Evolutionary conservation across 2,797 vertebrate genomes (phyloP).

Genomic region (Synaphobranchus kaupii): DNA sequence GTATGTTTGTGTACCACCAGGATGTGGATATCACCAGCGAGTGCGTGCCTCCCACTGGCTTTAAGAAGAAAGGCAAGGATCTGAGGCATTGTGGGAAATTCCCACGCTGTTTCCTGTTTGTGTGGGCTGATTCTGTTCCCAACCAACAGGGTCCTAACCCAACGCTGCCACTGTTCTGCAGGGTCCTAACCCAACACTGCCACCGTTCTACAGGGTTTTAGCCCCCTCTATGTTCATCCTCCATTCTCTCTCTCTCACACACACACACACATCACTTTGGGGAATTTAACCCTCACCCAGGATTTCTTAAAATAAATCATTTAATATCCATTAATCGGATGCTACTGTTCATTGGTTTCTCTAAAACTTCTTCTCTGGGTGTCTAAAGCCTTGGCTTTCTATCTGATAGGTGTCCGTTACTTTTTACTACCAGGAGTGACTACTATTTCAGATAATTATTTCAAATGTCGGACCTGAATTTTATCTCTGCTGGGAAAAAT

Average conservation of each 20-base stretch:
- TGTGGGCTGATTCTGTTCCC: neutral
- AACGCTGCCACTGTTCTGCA: neutral
- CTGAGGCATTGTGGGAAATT: constrained; percentile 40
- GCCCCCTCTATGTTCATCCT: neutral
- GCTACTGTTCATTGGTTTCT: neutral
- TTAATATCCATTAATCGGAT: neutral
- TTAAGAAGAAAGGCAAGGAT: constrained; percentile 78
- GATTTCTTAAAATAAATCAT: constrained; percentile 13
- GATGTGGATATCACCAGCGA: constrained; percentile 84
- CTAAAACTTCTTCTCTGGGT: neutral
- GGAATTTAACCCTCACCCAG: neutral
- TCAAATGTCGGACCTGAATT: neutral
- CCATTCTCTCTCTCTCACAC: neutral
- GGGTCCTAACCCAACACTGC: neutral
- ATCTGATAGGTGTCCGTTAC: neutral
- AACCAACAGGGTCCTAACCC: neutral
- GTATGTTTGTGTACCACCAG: constrained; percentile 84
- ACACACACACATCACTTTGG: neutral
- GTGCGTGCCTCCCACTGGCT: constrained; percentile 65
- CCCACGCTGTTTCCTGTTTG: constrained; percentile 23
- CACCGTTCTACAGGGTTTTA: neutral
- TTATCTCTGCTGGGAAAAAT: neutral
- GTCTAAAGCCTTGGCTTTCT: constrained; percentile 14
- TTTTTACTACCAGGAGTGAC: neutral
- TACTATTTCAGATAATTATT: neutral